phyloP scores from a whole-genome alignment of 64 coral and sea anemone genomes.

The Anthopleura sola region DNA sequence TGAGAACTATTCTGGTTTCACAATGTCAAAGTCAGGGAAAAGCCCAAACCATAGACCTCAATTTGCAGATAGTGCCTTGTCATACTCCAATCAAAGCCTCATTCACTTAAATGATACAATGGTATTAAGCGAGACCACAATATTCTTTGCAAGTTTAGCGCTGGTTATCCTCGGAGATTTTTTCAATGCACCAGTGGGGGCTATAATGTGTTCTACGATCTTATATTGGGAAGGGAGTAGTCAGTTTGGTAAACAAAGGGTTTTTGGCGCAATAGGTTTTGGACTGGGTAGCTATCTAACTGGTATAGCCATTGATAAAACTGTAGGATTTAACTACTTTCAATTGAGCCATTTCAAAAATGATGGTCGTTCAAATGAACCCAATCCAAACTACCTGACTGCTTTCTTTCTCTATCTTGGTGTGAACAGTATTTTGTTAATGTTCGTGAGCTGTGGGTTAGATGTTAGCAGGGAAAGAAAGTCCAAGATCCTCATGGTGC shows the following conservation, averaged over 20 bases:
- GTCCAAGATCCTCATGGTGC: constrained; percentile 22
- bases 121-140: background rate
- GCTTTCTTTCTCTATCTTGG: constrained; percentile 44
- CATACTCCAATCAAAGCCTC: background rate
- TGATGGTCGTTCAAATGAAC: background rate
- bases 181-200: constrained; percentile 17
- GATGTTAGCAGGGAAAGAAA: constrained; percentile 2
- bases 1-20: background rate
- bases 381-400: constrained; percentile 27
- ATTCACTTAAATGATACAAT: background rate
- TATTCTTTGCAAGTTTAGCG: constrained; percentile 13
- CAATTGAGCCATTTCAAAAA: background rate
- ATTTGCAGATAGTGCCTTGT: background rate
- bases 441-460: constrained; percentile 15
- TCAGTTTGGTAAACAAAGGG: constrained; percentile 45
- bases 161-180: constrained; percentile 1
- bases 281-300: constrained; percentile 37
- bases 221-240: constrained; percentile 32
- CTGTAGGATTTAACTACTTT: constrained; percentile 1
- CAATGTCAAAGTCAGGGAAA: background rate
- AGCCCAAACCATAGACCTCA: background rate
- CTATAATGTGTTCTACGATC: constrained; percentile 17
- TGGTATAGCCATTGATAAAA: constrained; percentile 47
- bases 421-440: background rate
- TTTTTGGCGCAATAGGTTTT: constrained; percentile 47